Evolutionary conservation across 1,140 invertebrate species (phyloP), one percentile per base, ranked within the genome.

Genomic region (Atta colombica): DNA sequence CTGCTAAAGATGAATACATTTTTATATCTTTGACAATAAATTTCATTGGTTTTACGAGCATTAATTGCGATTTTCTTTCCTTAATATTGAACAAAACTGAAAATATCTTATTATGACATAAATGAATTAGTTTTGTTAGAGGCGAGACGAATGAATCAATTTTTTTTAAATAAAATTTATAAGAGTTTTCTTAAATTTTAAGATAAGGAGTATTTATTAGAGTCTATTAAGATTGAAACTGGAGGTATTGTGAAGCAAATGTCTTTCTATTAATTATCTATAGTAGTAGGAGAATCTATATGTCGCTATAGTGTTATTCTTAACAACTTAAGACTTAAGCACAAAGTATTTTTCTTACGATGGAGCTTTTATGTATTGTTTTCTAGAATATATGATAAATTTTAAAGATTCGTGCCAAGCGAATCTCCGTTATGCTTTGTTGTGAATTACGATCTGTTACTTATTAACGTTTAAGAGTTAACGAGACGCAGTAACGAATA

Each of bases 381-480:
- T 60, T 77, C 28, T 35, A 3, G 25, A 77, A 45, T 58, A 8
- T 65, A 18, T 65, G 35, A 35, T 80, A 69, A 88, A 88, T 87
- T 77, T 88, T 77, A 74, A 88, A 68, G 45, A 53, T 3, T 21
- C 4, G 8, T 58, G 5, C 49, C 74, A 39, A 35, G 53, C 55
- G 14, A 25, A 53, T 3, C 31, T 71, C 51, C 61, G 61, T 81
- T 66, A 75, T 55, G n/a, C 31, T 88, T 25, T 89, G 90, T 86
- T 85, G 81, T 90, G 71, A 90, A 90, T 90, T 90, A 90, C 86
- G 80, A 89, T 60, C 60, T 72, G 77, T 90, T 35, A 60, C 71
- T 86, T 90, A 88, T 90, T 88, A 88, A 88, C 89, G 58, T 86
- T 90, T 85, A 90, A 65, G 69, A 85, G 68, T 80, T 87, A 89